phyloP scores from a whole-genome alignment of 2,113 vertebrate species.

The Pipa parva region DNA sequence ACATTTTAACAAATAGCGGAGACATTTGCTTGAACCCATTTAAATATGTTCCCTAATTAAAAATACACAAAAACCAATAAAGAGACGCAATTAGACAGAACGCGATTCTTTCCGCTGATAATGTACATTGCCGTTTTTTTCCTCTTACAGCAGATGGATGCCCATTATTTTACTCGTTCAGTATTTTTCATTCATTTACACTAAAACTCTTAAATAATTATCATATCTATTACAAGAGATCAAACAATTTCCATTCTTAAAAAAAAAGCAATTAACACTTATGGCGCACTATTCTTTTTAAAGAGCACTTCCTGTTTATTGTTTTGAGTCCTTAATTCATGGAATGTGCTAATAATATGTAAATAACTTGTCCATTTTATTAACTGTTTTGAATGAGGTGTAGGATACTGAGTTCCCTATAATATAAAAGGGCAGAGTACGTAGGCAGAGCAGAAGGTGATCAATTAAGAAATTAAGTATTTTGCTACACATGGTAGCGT shows the following conservation, averaged over 20 bases:
- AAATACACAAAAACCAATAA: background rate
- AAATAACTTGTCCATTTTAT: slow-evolving; percentile 24
- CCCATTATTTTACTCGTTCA: background rate
- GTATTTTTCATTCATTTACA: slow-evolving; percentile 42
- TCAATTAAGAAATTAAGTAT: slow-evolving; percentile 99
- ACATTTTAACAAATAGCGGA: background rate
- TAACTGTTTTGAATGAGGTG: slow-evolving; percentile 32
- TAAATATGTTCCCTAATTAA: background rate
- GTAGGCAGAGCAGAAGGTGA: slow-evolving; percentile 77
- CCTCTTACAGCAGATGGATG: background rate
- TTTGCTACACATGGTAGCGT: slow-evolving; percentile 86
- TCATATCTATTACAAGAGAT: slow-evolving; percentile 45
- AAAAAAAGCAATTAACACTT: slow-evolving; percentile 1
- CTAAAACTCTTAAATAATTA: slow-evolving; percentile 39
- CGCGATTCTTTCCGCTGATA: too few relatives aligned
- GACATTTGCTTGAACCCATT: background rate
- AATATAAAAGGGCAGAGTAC: slow-evolving; percentile 49
- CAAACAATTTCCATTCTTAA: slow-evolving; percentile 44
- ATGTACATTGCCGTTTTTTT: too few relatives aligned
- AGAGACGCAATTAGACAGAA: too few relatives aligned
- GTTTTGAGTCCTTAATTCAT: background rate
- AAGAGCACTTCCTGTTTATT: background rate
- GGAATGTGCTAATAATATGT: slow-evolving; percentile 18
- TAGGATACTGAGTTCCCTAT: slow-evolving; percentile 24
- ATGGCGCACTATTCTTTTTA: background rate